These are phyloP conservation scores for Rutpela maculata DNA, from an alignment of 2,888 invertebrate species.

Conservation along the genomic window DNA sequence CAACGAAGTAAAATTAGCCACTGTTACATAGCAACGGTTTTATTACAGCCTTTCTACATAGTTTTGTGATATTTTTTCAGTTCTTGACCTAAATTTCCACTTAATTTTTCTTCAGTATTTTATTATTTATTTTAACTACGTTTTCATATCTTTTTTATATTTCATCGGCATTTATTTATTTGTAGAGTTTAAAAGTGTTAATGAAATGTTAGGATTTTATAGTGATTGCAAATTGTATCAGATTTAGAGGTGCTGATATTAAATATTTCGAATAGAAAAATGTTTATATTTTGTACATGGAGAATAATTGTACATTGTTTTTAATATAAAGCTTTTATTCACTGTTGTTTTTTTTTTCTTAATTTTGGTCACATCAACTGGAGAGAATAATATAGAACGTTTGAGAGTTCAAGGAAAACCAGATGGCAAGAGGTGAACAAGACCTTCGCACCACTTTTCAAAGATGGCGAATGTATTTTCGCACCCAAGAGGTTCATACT, in stretches of 20 bases:
- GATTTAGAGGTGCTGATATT: neutral
- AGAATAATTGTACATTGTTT: neutral
- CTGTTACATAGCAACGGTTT: constrained; percentile 30
- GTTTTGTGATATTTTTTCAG: constrained; percentile 12
- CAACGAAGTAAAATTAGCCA: neutral
- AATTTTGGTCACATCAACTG: too few species aligned
- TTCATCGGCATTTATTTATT: neutral
- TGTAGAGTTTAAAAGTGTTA: neutral
- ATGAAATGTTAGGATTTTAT: too few species aligned
- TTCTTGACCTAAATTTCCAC: constrained; percentile 1
- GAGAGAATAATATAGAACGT: too few species aligned
- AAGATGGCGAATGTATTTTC: too few species aligned
- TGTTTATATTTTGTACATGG: neutral
- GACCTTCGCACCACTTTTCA: too few species aligned
- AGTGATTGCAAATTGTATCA: neutral
- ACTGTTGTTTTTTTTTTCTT: neutral
- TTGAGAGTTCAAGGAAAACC: too few species aligned
- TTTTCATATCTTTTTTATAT: neutral
- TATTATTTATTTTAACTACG: constrained; percentile 6
- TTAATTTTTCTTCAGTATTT: constrained; percentile 8
- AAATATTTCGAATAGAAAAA: neutral
- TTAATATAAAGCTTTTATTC: neutral
- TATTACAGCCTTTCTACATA: constrained; percentile 8
- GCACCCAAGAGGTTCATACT: too few species aligned
- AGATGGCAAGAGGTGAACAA: too few species aligned